Evolutionary conservation across 2,113 vertebrate species (phyloP).

Genomic region (Callospermophilus lateralis): DNA sequence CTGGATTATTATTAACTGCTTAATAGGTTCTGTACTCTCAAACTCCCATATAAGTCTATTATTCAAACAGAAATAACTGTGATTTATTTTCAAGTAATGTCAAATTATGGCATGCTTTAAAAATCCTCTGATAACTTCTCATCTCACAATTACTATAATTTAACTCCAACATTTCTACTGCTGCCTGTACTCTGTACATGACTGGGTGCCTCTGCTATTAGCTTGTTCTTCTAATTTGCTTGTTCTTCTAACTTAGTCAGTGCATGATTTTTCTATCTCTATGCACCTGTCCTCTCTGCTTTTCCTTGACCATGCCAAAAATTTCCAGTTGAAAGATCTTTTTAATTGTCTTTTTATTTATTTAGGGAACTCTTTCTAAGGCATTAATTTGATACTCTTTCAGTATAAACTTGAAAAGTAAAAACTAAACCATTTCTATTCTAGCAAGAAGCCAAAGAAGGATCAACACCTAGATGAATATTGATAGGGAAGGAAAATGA

Average conservation of each 20-base stretch:
- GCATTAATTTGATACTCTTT: not conserved
- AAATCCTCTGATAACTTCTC: not conserved
- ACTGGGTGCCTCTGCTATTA: too few relatives aligned
- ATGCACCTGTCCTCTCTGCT: not conserved
- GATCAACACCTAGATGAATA: not conserved
- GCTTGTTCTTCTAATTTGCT: not conserved
- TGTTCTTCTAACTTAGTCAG: not conserved
- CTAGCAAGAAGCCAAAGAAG: not conserved
- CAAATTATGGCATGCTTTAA: not conserved
- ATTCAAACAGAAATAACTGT: not conserved
- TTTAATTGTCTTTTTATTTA: not conserved
- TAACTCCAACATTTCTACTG: not conserved
- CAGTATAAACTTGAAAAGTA: not conserved
- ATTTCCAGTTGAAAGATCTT: not conserved
- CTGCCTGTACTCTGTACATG: fast-evolving
- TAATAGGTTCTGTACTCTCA: not conserved
- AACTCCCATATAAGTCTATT: not conserved
- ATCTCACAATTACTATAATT: not conserved
- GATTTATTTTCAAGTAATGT: not conserved
- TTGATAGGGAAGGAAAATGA: not conserved
- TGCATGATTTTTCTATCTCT: not conserved
- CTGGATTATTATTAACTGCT: not conserved
- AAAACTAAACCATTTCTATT: not conserved
- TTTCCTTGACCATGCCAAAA: not conserved
- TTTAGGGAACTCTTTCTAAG: not conserved